Base-by-base conservation (phyloP, 2,797 vertebrate genomes). In the Spheniscus humboldti region DNA sequence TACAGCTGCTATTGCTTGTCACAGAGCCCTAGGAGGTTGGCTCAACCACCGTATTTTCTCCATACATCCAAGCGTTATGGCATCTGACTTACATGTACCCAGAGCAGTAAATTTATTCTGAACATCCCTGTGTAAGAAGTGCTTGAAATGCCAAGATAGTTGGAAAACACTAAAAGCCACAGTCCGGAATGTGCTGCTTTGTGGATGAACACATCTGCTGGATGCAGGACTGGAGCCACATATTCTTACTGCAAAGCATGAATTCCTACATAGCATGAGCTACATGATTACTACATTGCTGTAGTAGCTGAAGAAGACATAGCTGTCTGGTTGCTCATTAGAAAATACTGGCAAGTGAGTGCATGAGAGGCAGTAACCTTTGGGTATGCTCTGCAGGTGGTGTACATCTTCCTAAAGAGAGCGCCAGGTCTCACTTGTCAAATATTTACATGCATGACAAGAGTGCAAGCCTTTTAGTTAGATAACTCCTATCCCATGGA, bases 1-100 rank as follows among this genome's bases (percentile, higher is more conserved):
- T 75, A 68, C 60, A 94, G 95, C 95, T 94, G 94, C 86, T 93
- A 55, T 16, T 11, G 81, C 95, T 94, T 96, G 97, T 95, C 96
- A 95, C 88, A 55, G 82, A 94, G 94, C 92, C 13, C 52, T 57
- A 90, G 90, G 89, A 92, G 93, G 97, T 69, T 12, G 2, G 92
- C 92, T 90, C 69, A 91, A 64, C 80, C 89, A 84, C 90, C 24
- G 55, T 30, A 47, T 31, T 89, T 60, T 88, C 88, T 94, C 88
- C 87, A 69, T 83, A 88, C 64, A 80, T 52, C 81, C 91, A 74
- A 63, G 86, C 16, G 10, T 43, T 94, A 71, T 39, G 55, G 92
- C 79, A 86, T 88, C 96, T 94, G 86, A 85, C 91, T 89, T 33
- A 5, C 64, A 30, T 2, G 71, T 4, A 72, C 53, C 28, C 88